A percentile compares a stretch with the other conserved stretches of the same genome.
phyloP scores from a whole-genome alignment of 2,797 vertebrate species.

The Myotis pilosus region DNA sequence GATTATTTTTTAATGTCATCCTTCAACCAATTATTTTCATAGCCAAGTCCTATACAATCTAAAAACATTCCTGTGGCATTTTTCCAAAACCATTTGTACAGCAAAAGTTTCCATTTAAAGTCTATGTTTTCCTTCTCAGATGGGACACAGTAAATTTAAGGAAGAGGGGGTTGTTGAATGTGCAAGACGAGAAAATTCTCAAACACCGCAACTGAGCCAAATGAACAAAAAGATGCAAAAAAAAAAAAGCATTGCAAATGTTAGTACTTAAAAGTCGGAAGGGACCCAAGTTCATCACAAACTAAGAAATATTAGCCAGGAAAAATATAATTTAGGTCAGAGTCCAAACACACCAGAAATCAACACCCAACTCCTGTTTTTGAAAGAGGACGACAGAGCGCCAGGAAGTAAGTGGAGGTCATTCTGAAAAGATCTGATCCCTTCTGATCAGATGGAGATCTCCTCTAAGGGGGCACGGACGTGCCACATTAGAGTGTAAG shows the following conservation, averaged over 20 bases:
- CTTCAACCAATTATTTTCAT: conserved; percentile 48
- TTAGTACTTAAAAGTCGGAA: background rate
- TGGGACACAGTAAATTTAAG: conserved; percentile 16
- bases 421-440: background rate
- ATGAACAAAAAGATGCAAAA: background rate
- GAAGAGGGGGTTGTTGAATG: background rate
- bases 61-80: conserved; percentile 19
- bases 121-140: background rate
- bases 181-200: background rate
- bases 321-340: conserved; percentile 11
- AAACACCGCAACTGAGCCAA: background rate
- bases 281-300: background rate
- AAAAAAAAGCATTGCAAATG: background rate
- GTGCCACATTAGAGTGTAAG: background rate
- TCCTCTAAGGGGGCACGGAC: background rate
- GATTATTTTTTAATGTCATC: conserved; percentile 53
- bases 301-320: conserved; percentile 33
- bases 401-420: background rate
- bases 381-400: background rate
- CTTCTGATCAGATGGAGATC: background rate
- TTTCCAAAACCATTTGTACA: conserved; percentile 19
- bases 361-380: background rate
- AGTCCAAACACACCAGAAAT: conserved; percentile 2
- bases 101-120: conserved; percentile 50
- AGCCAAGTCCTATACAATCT: conserved; percentile 38